Evolutionary conservation across 1,140 invertebrate species (phyloP).

Genomic region (Nymphalis io): DNA sequence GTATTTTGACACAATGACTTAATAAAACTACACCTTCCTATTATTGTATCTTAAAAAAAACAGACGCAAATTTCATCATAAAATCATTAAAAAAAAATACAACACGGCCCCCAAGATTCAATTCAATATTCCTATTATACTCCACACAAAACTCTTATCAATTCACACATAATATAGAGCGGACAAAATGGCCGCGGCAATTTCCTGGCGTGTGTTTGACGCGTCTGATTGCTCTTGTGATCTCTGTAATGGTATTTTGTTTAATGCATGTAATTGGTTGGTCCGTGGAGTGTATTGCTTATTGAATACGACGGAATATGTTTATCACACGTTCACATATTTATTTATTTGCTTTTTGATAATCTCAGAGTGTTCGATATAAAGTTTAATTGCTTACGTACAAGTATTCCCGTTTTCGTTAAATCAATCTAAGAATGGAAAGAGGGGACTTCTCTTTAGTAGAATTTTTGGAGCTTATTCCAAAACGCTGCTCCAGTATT

Average conservation of each 20-base stretch:
- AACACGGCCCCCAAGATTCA: neutral
- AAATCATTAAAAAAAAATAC: too few relatives aligned
- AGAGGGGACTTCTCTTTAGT: too few relatives aligned
- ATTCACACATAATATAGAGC: conserved; percentile 4
- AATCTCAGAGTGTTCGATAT: too few relatives aligned
- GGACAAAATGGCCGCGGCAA: conserved; percentile 24
- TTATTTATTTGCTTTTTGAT: neutral
- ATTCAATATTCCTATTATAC: neutral
- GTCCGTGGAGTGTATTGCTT: neutral
- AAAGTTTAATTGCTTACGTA: too few relatives aligned
- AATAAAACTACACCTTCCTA: too few relatives aligned
- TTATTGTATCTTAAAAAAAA: too few relatives aligned
- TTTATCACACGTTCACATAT: neutral
- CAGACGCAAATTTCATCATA: too few relatives aligned
- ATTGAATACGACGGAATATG: neutral
- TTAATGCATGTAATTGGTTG: conserved; percentile 12
- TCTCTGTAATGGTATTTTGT: conserved; percentile 5
- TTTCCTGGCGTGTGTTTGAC: conserved; percentile 26
- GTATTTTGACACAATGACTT: too few relatives aligned
- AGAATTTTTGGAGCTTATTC: too few relatives aligned
- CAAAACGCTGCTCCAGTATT: too few relatives aligned
- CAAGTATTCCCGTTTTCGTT: too few relatives aligned
- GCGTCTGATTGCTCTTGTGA: neutral
- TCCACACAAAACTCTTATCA: conserved; percentile 6
- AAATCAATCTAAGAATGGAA: too few relatives aligned